phyloP scores from a whole-genome alignment of 2,888 invertebrate genomes.

The Coenonympha arcania region DNA sequence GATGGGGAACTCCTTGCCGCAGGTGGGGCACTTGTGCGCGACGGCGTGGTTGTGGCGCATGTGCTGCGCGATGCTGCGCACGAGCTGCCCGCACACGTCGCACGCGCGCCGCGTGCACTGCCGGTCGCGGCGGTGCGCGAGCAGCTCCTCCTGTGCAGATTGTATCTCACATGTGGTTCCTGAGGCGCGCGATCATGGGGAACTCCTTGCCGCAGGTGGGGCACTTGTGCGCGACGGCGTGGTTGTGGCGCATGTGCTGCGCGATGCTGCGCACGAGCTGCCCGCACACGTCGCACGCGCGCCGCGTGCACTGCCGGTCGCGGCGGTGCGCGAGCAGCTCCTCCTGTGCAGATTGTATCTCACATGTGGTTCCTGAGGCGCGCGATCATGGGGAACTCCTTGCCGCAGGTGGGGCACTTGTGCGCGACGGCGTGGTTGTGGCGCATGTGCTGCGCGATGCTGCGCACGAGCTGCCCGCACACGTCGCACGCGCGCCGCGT shows the following conservation, averaged over 20 bases:
- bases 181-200: slow-evolving; percentile 60
- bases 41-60: slow-evolving; percentile 60
- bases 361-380: slow-evolving; percentile 67
- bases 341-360: slow-evolving; percentile 42
- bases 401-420: slow-evolving; percentile 62
- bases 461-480: slow-evolving; percentile 62
- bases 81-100: slow-evolving; percentile 63
- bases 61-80: slow-evolving; percentile 60
- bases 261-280: slow-evolving; percentile 61
- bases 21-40: slow-evolving; percentile 58
- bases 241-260: slow-evolving; percentile 63
- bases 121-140: slow-evolving; percentile 56
- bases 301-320: slow-evolving; percentile 61
- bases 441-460: slow-evolving; percentile 63
- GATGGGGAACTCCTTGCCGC: slow-evolving; percentile 64
- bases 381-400: slow-evolving; percentile 63
- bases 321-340: slow-evolving; percentile 52
- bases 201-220: slow-evolving; percentile 66
- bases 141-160: slow-evolving; percentile 47
- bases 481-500: slow-evolving; percentile 66
- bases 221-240: slow-evolving; percentile 56
- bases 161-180: slow-evolving; percentile 57
- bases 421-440: slow-evolving; percentile 56
- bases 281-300: slow-evolving; percentile 66
- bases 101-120: slow-evolving; percentile 67